Evolutionary conservation across 2,797 vertebrate genomes (phyloP).

Genomic region (Lutjanus argentimaculatus): DNA sequence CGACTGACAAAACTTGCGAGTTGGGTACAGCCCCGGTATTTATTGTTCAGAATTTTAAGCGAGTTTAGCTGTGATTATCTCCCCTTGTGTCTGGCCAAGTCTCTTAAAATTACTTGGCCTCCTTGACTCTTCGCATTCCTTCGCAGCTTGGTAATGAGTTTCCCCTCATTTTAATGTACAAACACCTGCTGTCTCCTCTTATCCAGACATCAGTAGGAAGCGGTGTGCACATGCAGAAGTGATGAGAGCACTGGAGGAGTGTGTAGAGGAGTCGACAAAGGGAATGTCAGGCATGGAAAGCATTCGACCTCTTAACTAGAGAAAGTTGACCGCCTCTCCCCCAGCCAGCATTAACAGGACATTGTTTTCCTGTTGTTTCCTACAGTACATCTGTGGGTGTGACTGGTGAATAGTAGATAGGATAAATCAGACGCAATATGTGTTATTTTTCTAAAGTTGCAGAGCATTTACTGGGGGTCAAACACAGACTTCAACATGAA

Average conservation of each 20-base stretch:
- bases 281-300: slow-evolving; percentile 71
- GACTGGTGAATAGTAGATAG: neutral
- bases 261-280: slow-evolving; percentile 64
- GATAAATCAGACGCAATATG: neutral
- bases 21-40: too few relatives aligned
- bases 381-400: slow-evolving; percentile 1
- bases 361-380: slow-evolving; percentile 32
- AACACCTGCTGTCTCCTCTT: slow-evolving; percentile 31
- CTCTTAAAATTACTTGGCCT: neutral
- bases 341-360: slow-evolving; percentile 18
- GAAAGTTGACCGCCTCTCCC: slow-evolving; percentile 24
- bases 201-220: slow-evolving; percentile 19
- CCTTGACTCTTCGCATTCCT: slow-evolving; percentile 30
- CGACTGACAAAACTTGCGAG: too few relatives aligned
- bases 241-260: slow-evolving; percentile 21
- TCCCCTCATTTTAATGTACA: slow-evolving; percentile 11
- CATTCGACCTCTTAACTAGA: slow-evolving; percentile 69
- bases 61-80: neutral
- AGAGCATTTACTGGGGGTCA: neutral
- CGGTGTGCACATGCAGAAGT: neutral
- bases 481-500: neutral
- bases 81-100: neutral
- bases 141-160: slow-evolving; percentile 13
- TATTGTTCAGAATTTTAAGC: neutral
- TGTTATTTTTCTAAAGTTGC: neutral